Percentiles rank a stretch among this genome's conserved stretches.
phyloP scores from a whole-genome alignment of 2,888 invertebrate genomes.

The Aleiodes testaceus region DNA sequence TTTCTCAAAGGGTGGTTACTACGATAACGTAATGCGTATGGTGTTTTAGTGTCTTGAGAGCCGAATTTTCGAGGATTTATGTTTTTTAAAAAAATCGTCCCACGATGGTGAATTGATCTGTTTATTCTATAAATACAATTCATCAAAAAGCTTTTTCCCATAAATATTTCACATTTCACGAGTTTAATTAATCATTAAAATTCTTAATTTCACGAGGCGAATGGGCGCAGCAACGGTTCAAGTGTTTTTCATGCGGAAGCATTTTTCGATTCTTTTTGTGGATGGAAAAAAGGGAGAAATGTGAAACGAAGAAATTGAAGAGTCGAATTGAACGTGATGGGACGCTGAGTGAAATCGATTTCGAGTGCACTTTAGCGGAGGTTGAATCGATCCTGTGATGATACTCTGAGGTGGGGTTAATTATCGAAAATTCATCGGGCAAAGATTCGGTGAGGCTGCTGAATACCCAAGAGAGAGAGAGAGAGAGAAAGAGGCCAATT shows the following conservation, averaged over 20 bases:
- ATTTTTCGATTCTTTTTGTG: too few relatives aligned
- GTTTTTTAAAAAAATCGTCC: neutral
- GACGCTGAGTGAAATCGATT: constrained; percentile 32
- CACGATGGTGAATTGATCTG: neutral
- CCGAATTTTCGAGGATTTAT: neutral
- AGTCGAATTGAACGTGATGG: constrained; percentile 14
- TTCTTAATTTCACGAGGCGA: too few relatives aligned
- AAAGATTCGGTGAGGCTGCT: constrained; percentile 51
- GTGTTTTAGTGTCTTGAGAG: constrained; percentile 35
- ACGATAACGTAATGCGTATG: constrained; percentile 67
- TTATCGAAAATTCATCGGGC: constrained; percentile 59
- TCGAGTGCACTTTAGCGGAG: constrained; percentile 12
- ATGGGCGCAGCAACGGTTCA: too few relatives aligned
- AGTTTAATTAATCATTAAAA: too few relatives aligned
- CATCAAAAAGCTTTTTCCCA: neutral
- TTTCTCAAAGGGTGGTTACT: constrained; percentile 57
- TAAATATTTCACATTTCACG: too few relatives aligned
- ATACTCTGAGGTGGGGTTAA: constrained; percentile 54
- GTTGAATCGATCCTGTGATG: constrained; percentile 52
- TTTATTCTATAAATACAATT: neutral
- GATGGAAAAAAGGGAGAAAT: neutral
- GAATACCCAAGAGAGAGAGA: constrained; percentile 18
- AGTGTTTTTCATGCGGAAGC: too few relatives aligned
- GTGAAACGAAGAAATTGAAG: constrained; percentile 21
- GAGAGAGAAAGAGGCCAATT: constrained; percentile 57